These are phyloP conservation scores for Eremobia ochroleuca DNA, from an alignment of 2,888 invertebrate genomes.

Conservation along the genomic window DNA sequence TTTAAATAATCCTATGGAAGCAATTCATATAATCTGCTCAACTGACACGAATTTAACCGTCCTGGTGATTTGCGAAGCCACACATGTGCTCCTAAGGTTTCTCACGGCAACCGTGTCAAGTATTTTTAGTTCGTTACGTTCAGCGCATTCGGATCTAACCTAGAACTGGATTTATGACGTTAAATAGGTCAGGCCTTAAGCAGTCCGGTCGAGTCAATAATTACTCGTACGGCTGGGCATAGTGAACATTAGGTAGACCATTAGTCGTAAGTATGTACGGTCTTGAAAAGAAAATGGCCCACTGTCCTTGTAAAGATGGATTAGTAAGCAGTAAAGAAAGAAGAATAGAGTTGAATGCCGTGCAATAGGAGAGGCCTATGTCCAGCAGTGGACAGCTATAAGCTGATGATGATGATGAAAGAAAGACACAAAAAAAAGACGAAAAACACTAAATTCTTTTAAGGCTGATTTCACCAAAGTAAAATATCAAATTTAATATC, in stretches of 20 bases:
- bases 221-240: conserved; percentile 4
- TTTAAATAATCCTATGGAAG: conserved; percentile 25
- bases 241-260: not conserved
- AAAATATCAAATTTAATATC: too few species aligned
- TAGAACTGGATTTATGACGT: conserved; percentile 45
- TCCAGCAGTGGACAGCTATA: too few species aligned
- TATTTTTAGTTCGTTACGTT: conserved; percentile 45
- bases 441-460: too few species aligned
- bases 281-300: not conserved
- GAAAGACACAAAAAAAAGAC: too few species aligned
- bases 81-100: conserved; percentile 53
- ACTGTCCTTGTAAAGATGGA: not conserved
- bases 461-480: too few species aligned
- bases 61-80: conserved; percentile 65
- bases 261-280: not conserved
- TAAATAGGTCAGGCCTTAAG: conserved; percentile 36
- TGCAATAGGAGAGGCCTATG: too few species aligned
- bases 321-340: not conserved
- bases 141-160: conserved; percentile 35
- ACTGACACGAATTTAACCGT: conserved; percentile 35
- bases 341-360: too few species aligned
- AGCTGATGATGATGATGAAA: too few species aligned
- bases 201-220: conserved; percentile 17
- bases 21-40: conserved; percentile 46
- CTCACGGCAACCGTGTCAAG: conserved; percentile 52